These are phyloP conservation scores for Aspidiotus rigidus DNA, from an alignment of 2,888 invertebrate genomes.

Conservation along the genomic window DNA sequence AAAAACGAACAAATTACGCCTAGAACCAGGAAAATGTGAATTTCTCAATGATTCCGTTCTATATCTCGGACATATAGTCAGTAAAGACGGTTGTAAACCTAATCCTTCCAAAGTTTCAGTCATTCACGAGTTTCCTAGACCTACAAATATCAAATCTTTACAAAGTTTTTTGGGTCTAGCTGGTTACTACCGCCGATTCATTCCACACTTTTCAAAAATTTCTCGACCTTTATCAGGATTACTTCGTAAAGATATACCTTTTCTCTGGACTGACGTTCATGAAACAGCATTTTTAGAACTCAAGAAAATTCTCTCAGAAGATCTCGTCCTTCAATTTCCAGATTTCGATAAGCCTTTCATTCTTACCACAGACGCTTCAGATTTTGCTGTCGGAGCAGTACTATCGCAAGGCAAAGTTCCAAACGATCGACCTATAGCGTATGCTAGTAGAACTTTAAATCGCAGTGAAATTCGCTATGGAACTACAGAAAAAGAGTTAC, in stretches of 20 bases:
- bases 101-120: slow-evolving; percentile 13
- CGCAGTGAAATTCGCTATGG: slow-evolving; percentile 39
- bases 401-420: slow-evolving; percentile 39
- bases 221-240: slow-evolving; percentile 38
- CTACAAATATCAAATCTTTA: slow-evolving; percentile 2
- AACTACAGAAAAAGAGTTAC: slow-evolving; percentile 40
- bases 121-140: not conserved
- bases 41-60: slow-evolving; percentile 14
- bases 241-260: slow-evolving; percentile 37
- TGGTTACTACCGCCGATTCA: slow-evolving; percentile 40
- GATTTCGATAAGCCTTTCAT: slow-evolving; percentile 33
- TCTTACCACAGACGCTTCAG: slow-evolving; percentile 39
- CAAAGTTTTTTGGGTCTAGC: slow-evolving; percentile 39
- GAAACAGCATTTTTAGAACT: slow-evolving; percentile 29
- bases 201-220: slow-evolving; percentile 37
- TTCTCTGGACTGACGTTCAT: slow-evolving; percentile 36
- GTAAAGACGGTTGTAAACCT: not conserved
- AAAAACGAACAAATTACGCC: slow-evolving; percentile 16
- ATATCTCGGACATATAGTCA: slow-evolving; percentile 16
- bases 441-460: slow-evolving; percentile 40
- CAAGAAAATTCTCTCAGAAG: slow-evolving; percentile 18
- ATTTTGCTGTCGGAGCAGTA: slow-evolving; percentile 40
- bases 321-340: slow-evolving; percentile 33
- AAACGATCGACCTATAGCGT: slow-evolving; percentile 41
- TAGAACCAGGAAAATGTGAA: slow-evolving; percentile 20